These are phyloP conservation scores for Tetramorium bicarinatum DNA, from an alignment of 2,888 invertebrate genomes.

Conservation along the genomic window DNA sequence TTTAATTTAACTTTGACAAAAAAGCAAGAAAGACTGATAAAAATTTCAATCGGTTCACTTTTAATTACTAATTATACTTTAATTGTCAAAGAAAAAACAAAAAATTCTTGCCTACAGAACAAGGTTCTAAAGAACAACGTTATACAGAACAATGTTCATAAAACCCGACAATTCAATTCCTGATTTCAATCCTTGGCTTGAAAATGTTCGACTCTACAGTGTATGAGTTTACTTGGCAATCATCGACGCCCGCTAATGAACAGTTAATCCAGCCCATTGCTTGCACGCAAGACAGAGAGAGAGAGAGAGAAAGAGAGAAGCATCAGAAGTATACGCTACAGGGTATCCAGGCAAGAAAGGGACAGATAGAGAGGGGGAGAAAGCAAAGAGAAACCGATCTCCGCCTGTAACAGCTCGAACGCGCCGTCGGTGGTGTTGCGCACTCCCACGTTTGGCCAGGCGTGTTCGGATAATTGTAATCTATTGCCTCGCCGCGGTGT, in stretches of 20 bases:
- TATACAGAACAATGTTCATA: not conserved
- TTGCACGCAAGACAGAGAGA: slow-evolving; percentile 15
- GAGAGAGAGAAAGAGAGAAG: slow-evolving; percentile 49
- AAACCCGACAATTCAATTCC: slow-evolving; percentile 5
- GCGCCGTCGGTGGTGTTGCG: slow-evolving; percentile 65
- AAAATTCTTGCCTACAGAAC: not conserved
- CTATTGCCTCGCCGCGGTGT: slow-evolving; percentile 81
- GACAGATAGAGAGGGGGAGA: slow-evolving; percentile 49
- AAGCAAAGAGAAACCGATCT: slow-evolving; percentile 63
- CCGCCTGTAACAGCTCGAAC: slow-evolving; percentile 44
- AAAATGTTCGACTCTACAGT: not conserved
- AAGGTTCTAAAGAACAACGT: not conserved
- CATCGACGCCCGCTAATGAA: slow-evolving; percentile 45
- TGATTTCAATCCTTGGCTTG: not conserved
- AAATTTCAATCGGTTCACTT: not conserved
- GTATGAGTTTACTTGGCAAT: slow-evolving; percentile 29
- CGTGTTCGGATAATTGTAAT: slow-evolving; percentile 85
- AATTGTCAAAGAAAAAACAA: not conserved
- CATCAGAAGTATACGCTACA: not conserved
- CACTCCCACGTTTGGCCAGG: slow-evolving; percentile 82
- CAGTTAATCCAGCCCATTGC: slow-evolving; percentile 43
- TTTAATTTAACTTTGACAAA: not conserved
- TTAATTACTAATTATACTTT: not conserved
- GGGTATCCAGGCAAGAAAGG: not conserved
- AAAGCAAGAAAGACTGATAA: not conserved